Percentiles rank a stretch among this genome's conserved stretches.
phyloP scores from a whole-genome alignment of 1,140 invertebrate species.

The Ceratina japonica region DNA sequence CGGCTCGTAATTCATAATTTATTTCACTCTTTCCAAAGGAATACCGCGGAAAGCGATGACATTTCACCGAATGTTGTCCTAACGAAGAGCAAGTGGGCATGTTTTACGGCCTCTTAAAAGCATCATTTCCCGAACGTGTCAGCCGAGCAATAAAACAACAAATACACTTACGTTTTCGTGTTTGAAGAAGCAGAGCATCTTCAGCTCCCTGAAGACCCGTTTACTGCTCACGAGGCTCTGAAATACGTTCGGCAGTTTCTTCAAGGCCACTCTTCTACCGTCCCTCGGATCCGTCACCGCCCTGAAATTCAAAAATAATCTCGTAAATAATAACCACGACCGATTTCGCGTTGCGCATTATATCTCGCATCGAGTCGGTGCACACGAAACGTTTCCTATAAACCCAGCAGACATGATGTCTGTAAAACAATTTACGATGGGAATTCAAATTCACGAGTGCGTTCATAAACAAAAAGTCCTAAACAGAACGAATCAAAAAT shows the following conservation, averaged over 20 bases:
- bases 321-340: neutral
- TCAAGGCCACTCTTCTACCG: conserved; percentile 97
- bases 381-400: too few relatives aligned
- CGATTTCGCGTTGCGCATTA: neutral
- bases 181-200: conserved; percentile 99
- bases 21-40: too few relatives aligned
- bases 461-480: too few relatives aligned
- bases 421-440: too few relatives aligned
- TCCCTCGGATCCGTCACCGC: conserved; percentile 99
- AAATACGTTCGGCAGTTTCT: conserved; percentile 99
- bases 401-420: too few relatives aligned
- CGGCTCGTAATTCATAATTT: too few relatives aligned
- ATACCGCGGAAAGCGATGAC: neutral
- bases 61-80: neutral
- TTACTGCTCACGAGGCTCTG: conserved; percentile 98
- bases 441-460: too few relatives aligned
- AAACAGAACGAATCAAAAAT: neutral
- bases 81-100: neutral
- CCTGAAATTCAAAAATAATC: conserved; percentile 81
- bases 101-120: neutral
- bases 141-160: neutral
- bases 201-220: conserved; percentile 98
- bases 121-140: neutral
- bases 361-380: too few relatives aligned
- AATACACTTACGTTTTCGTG: conserved; percentile 96